Evolutionary conservation across 2,113 vertebrate genomes (phyloP).

Genomic region (Promerops cafer): DNA sequence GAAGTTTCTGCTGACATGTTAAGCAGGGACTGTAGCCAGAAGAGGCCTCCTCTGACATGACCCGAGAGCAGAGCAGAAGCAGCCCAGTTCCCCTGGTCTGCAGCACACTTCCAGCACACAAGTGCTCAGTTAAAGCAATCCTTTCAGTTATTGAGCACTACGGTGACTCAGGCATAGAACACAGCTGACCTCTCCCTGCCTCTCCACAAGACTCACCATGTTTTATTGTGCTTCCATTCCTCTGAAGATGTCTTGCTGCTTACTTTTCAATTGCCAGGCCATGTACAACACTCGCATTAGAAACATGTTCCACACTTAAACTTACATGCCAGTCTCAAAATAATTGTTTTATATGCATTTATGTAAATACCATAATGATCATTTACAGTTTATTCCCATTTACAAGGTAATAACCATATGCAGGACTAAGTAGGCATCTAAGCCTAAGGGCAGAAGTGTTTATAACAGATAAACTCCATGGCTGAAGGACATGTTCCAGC

Average conservation of each 20-base stretch:
- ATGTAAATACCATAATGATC: constrained; percentile 27
- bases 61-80: constrained; percentile 41
- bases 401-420: constrained; percentile 46
- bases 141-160: constrained; percentile 66
- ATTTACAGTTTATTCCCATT: not conserved
- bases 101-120: constrained; percentile 50
- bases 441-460: constrained; percentile 59
- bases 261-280: not conserved
- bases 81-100: constrained; percentile 41
- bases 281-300: not conserved
- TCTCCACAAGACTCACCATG: not conserved
- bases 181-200: not conserved
- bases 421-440: constrained; percentile 38
- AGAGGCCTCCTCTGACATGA: constrained; percentile 29
- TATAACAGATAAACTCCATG: constrained; percentile 51
- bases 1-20: not conserved
- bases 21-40: constrained; percentile 8
- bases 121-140: constrained; percentile 64
- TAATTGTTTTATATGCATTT: constrained; percentile 13
- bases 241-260: constrained; percentile 2
- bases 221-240: constrained; percentile 20
- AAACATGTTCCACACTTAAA: not conserved
- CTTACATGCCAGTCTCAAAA: not conserved
- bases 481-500: constrained; percentile 30
- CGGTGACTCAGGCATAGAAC: constrained; percentile 26